Percentiles rank a stretch among this genome's conserved stretches.
Conservation (phyloP, 1,140 invertebrate genomes). For the Rhopalosiphum padi region DNA sequence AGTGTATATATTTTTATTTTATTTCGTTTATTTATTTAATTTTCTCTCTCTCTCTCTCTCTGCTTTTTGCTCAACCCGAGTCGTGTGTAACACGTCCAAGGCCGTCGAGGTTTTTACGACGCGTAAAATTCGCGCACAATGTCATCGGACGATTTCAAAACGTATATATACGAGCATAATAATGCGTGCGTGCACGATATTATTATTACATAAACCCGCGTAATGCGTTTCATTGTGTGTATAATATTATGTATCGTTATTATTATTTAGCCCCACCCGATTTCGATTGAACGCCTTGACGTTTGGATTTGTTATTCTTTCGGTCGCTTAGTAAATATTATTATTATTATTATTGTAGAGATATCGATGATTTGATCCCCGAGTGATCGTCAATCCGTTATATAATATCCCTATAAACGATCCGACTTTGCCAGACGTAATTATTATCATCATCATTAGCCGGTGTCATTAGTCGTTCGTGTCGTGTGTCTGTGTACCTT, state of each 20-base stretch:
- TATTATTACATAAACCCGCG: not conserved
- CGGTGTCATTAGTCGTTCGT: not conserved
- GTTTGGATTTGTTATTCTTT: not conserved
- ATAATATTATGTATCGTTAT: not conserved
- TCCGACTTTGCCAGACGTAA: not conserved
- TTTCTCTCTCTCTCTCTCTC: not conserved
- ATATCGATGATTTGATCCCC: not conserved
- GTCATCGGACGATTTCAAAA: slow-evolving; percentile 46
- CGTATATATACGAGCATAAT: not conserved
- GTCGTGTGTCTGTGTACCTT: not conserved
- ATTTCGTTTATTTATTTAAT: slow-evolving; percentile 13
- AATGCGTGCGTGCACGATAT: slow-evolving; percentile 18
- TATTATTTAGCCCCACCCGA: not conserved
- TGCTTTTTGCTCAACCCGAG: not conserved
- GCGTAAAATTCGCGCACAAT: slow-evolving; percentile 42
- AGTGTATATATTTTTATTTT: not conserved
- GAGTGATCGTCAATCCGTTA: not conserved
- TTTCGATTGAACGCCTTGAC: not conserved
- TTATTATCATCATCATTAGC: not conserved
- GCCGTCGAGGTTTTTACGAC: slow-evolving; percentile 43
- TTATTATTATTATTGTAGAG: too few relatives aligned
- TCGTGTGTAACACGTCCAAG: slow-evolving; percentile 38
- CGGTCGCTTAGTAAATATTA: too few relatives aligned
- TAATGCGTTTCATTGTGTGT: slow-evolving; percentile 11
- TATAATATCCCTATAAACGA: too few relatives aligned